Conservation (phyloP, 2,113 vertebrate species). For the Nesospiza acunhae region DNA sequence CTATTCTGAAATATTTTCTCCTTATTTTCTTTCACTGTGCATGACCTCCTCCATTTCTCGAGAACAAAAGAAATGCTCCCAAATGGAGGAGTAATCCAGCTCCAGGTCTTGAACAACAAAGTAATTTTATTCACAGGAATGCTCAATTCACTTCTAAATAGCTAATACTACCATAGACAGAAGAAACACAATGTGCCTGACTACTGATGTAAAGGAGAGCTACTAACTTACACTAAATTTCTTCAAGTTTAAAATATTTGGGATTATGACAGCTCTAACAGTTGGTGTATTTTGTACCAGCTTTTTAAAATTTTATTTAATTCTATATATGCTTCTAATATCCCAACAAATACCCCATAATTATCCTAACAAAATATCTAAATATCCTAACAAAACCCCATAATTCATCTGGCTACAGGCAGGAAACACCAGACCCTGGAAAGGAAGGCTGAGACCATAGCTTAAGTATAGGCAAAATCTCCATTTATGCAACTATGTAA, state of each 20-base stretch:
- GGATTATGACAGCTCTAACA: not conserved
- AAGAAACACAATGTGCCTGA: not conserved
- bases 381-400: not conserved
- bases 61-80: not conserved
- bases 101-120: not conserved
- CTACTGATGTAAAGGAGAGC: not conserved
- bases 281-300: not conserved
- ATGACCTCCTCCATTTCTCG: accelerated
- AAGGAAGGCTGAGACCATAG: not conserved
- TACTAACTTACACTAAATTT: not conserved
- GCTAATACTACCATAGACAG: not conserved
- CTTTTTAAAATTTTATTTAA: not conserved
- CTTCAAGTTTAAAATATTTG: not conserved
- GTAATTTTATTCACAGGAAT: not conserved
- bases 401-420: not conserved
- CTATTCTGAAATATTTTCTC: not conserved
- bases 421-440: not conserved
- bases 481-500: not conserved
- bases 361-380: not conserved
- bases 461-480: not conserved
- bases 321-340: not conserved
- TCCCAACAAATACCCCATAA: not conserved
- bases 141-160: not conserved
- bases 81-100: not conserved
- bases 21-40: not conserved